These are phyloP conservation scores for Monarcha castaneiventris DNA, from an alignment of 2,113 vertebrate genomes.

Conservation along the genomic window DNA sequence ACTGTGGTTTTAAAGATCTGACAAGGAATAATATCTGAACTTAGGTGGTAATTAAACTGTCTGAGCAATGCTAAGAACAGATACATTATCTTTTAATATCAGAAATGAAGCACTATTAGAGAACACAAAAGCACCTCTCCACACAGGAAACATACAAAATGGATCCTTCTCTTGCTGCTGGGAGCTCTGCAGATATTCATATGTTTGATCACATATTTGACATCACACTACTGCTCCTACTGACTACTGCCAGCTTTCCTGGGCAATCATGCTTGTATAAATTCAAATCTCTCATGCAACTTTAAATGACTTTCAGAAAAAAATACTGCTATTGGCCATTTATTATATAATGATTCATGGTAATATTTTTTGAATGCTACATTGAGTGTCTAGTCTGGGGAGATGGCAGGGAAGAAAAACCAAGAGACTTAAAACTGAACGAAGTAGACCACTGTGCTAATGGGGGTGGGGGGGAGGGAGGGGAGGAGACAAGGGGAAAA, in stretches of 20 bases:
- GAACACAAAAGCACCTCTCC: constrained; percentile 60
- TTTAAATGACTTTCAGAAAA: constrained; percentile 28
- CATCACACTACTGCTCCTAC: constrained; percentile 52
- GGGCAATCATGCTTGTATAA: not conserved
- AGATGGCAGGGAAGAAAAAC: not conserved
- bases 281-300: not conserved
- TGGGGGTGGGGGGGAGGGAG: accelerated
- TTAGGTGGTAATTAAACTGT: constrained; percentile 69
- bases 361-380: not conserved
- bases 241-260: constrained; percentile 49
- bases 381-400: not conserved
- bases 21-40: constrained; percentile 69
- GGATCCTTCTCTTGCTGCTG: constrained; percentile 56
- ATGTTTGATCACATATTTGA: constrained; percentile 46
- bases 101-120: constrained; percentile 56
- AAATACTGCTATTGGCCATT: not conserved
- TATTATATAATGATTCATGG: constrained; percentile 8
- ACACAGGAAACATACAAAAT: constrained; percentile 62
- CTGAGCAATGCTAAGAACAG: constrained; percentile 53
- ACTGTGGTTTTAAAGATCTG: constrained; percentile 53
- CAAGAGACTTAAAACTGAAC: not conserved
- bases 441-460: not conserved
- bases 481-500: accelerated
- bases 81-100: constrained; percentile 66
- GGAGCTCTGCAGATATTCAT: constrained; percentile 9